phyloP scores from a whole-genome alignment of 2,113 vertebrate species.

The Rhipidura dahli region DNA sequence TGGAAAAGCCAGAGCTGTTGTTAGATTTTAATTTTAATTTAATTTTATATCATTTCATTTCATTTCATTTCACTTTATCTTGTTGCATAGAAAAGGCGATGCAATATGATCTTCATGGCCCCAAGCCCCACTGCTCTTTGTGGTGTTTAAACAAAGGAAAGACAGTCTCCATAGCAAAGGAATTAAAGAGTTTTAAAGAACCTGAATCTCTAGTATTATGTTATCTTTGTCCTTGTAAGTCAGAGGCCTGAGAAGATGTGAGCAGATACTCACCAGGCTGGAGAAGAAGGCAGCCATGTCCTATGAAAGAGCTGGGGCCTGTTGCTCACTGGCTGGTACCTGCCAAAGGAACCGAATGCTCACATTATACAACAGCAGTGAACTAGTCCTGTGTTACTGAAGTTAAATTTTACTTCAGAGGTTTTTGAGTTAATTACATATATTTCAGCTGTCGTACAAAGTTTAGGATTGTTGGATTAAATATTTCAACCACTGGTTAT shows the following conservation, averaged over 20 bases:
- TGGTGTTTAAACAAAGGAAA: not conserved
- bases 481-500: slow-evolving; percentile 43
- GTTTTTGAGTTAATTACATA: slow-evolving; percentile 30
- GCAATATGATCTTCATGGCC: not conserved
- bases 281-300: slow-evolving; percentile 49
- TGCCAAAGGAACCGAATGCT: not conserved
- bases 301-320: not conserved
- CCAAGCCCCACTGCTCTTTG: not conserved
- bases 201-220: not conserved
- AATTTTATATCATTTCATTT: no score
- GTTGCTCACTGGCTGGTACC: not conserved
- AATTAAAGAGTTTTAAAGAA: not conserved
- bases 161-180: not conserved
- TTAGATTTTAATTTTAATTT: not conserved
- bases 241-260: not conserved
- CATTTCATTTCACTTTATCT: not conserved
- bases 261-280: slow-evolving; percentile 49
- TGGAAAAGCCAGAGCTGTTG: not conserved
- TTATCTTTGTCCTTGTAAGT: not conserved
- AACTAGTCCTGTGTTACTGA: not conserved
- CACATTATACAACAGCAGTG: not conserved
- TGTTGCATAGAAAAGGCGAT: not conserved
- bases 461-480: slow-evolving; percentile 61
- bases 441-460: slow-evolving; percentile 51
- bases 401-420: slow-evolving; percentile 64